A percentile compares a stretch with the other conserved stretches of the same genome.
Evolutionary conservation across 23 tunicate species (phyloP).

Genomic region (Phallusia fumigata): DNA sequence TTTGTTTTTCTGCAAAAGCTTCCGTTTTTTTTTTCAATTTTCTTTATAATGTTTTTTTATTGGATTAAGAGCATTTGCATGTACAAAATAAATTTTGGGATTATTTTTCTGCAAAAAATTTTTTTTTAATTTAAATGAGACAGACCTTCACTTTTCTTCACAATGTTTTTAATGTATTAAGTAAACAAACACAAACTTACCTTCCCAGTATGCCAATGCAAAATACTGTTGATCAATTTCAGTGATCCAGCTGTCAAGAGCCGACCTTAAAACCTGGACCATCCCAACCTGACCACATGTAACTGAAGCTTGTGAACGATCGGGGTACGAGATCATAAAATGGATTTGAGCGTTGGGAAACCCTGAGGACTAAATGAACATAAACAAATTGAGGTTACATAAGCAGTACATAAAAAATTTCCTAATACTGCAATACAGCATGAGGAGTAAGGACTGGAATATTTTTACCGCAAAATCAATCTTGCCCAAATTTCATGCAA

Average conservation of each 20-base stretch:
- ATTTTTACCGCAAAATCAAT: no score
- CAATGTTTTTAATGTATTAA: neutral
- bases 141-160: no score
- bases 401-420: neutral
- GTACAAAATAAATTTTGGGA: no score
- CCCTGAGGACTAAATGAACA: neutral
- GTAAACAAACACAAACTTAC: neutral
- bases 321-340: neutral
- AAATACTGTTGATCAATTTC: neutral
- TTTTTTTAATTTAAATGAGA: no score
- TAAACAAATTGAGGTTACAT: neutral
- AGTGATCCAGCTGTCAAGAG: neutral
- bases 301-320: neutral
- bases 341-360: neutral
- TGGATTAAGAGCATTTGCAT: no score
- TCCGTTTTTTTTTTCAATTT: no score
- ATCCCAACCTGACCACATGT: slow-evolving; percentile 5
- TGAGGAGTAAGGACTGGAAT: neutral
- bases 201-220: slow-evolving; percentile 8
- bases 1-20: no score
- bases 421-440: neutral
- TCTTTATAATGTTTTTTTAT: no score
- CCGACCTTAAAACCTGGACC: neutral
- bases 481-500: no score
- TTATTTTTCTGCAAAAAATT: no score